phyloP scores from a whole-genome alignment of 2,113 vertebrate species.

The Stictonetta naevosa region DNA sequence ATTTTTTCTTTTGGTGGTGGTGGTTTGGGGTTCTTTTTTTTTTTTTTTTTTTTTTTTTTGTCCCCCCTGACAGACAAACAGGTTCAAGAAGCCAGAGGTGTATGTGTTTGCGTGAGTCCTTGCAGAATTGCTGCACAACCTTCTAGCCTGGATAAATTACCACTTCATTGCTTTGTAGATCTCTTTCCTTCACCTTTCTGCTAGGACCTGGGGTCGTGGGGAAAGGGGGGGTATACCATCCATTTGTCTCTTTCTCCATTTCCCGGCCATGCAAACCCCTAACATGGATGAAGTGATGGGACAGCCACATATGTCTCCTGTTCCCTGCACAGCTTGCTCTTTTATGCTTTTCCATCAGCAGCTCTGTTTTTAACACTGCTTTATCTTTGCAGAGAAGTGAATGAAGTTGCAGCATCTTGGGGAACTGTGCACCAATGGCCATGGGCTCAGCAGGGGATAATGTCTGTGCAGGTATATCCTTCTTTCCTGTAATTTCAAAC shows the following conservation, averaged over 20 bases:
- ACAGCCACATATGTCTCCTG: background rate
- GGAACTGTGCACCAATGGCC: background rate
- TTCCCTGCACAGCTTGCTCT: background rate
- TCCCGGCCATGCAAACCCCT: background rate
- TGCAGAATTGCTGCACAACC: background rate
- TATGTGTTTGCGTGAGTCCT: constrained; percentile 12
- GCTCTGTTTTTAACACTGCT: background rate
- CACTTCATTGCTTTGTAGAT: background rate
- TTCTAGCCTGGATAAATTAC: background rate
- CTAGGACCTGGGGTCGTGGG: background rate
- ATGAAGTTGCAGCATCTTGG: background rate
- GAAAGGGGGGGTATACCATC: background rate
- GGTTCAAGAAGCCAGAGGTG: constrained; percentile 49
- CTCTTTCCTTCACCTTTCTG: background rate
- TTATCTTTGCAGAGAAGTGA: background rate
- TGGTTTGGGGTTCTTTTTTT: background rate
- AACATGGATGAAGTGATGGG: background rate
- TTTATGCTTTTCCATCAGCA: background rate
- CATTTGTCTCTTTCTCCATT: background rate
- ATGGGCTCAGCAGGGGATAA: background rate
- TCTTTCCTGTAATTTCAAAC: background rate
- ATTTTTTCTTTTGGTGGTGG: background rate
- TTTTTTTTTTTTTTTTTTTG: background rate
- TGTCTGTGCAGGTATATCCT: background rate
- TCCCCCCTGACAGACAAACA: constrained; percentile 35